Evolutionary conservation across 2,113 vertebrate genomes (phyloP).

Genomic region (Apaloderma vittatum): DNA sequence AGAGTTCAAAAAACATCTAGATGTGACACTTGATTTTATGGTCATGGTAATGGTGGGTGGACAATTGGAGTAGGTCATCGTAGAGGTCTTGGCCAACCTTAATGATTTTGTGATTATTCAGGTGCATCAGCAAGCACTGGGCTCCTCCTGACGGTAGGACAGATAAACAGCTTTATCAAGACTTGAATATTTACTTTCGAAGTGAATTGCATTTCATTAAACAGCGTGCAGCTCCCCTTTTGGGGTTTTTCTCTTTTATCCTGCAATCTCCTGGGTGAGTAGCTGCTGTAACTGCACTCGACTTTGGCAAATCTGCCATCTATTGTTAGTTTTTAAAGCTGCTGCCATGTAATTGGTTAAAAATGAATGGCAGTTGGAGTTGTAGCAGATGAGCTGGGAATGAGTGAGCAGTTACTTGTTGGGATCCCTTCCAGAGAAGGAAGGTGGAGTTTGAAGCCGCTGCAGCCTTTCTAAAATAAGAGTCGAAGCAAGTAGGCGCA

Average conservation of each 20-base stretch:
- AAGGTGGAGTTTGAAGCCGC: constrained; percentile 28
- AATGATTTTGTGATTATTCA: neutral
- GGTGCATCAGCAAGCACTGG: neutral
- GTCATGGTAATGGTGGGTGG: no score
- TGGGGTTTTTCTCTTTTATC: neutral
- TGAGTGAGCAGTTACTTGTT: constrained; percentile 44
- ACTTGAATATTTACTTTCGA: neutral
- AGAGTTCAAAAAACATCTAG: no score
- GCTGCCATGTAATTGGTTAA: neutral
- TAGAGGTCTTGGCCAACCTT: no score
- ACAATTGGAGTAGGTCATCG: no score
- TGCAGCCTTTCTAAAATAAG: constrained; percentile 22
- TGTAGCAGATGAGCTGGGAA: constrained; percentile 5
- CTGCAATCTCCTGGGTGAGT: neutral
- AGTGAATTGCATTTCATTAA: neutral
- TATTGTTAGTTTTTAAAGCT: neutral
- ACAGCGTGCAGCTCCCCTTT: neutral
- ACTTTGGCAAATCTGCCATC: constrained; percentile 8
- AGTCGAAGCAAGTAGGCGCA: neutral
- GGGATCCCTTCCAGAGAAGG: constrained; percentile 45
- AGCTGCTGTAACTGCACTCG: neutral
- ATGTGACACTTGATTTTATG: no score
- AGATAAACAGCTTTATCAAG: neutral
- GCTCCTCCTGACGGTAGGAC: neutral
- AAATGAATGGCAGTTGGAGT: constrained; percentile 35